Conservation (phyloP, 92 coral and sea anemone species). For the Epizoanthus ramosus region DNA sequence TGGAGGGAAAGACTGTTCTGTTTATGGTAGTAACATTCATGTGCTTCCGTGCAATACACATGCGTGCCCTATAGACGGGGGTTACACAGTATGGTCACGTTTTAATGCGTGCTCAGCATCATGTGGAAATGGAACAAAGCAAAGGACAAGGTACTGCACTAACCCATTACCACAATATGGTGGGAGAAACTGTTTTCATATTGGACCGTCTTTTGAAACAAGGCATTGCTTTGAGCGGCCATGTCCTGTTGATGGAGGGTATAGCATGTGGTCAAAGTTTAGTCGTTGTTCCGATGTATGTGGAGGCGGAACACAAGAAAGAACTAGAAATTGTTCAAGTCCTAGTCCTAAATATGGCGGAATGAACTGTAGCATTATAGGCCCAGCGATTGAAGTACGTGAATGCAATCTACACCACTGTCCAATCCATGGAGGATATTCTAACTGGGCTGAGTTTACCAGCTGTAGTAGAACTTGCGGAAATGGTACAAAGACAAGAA, state of each 20-base stretch:
- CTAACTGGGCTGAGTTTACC: constrained; percentile 67
- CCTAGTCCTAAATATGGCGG: constrained; percentile 64
- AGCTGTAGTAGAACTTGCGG: constrained; percentile 63
- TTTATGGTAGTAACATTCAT: constrained; percentile 60
- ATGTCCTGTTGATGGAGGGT: constrained; percentile 75
- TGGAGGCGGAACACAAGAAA: constrained; percentile 50
- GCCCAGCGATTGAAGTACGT: constrained; percentile 32
- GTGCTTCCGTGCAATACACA: constrained; percentile 53
- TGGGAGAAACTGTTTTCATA: constrained; percentile 68
- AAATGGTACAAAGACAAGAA: constrained; percentile 51
- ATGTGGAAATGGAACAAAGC: constrained; percentile 76
- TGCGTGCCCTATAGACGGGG: constrained; percentile 84
- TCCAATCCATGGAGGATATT: constrained; percentile 70
- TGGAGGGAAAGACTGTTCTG: constrained; percentile 76
- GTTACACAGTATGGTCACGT: constrained; percentile 71
- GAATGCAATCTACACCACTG: constrained; percentile 59
- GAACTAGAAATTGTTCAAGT: constrained; percentile 53
- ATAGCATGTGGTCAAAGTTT: constrained; percentile 56
- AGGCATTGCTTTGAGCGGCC: constrained; percentile 60
- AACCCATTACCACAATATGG: constrained; percentile 82
- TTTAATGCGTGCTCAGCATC: constrained; percentile 64
- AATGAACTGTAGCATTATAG: constrained; percentile 37
- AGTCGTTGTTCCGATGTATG: constrained; percentile 50
- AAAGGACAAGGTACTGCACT: constrained; percentile 69
- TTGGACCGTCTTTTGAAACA: constrained; percentile 63